Base-by-base conservation (phyloP, 2,888 invertebrate species). In the Carpatolechia fugitivella region DNA sequence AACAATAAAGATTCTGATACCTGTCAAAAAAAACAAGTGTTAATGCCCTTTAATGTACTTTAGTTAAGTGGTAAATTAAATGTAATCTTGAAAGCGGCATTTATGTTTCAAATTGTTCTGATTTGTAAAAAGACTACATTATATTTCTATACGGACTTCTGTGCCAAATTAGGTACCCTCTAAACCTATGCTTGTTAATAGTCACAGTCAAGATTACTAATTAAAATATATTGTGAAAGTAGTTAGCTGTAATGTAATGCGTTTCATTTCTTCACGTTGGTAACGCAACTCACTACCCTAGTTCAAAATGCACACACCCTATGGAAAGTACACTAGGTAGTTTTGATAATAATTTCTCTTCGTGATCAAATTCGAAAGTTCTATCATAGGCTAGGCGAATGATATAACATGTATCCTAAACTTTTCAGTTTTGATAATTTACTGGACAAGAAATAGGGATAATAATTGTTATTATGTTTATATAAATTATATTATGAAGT, bases 341-440 rank as follows among this genome's bases (percentile, higher is more conserved):
- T 84, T 85, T 85, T 84, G 81, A 85, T 87, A 88, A 88, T 88
- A 80, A 85, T 89, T 90, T 90, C 79, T 86, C 86, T 87, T 89
- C 85, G 85, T 82, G 86, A 88, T 88, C 85, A 82, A 86, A 83
- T 85, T 88, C 79, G 79, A 85, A 86, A 88, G 86, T 82, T 83
- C 86, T 89, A 88, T 88, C 88, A 88, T 90, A 90, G 90, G 89
- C 81, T 90, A 89, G 89, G 85, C 79, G 78, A 89, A 88, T 83
- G 83, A 79, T 82, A 76, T 82, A 79, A 83, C 82, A 82, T 51
- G 74, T 84, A 83, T 76, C 73, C 76, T 74, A 74, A 70, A 76
- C 66, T 62, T 72, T 82, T 78, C 59, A 64, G 73, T 78, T 78
- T 65, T 60, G 75, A 74, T 78, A 63, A 64, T 82, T 80, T 70